phyloP scores from a whole-genome alignment of 92 coral and sea anemone species.

The Diadumene lineata region DNA sequence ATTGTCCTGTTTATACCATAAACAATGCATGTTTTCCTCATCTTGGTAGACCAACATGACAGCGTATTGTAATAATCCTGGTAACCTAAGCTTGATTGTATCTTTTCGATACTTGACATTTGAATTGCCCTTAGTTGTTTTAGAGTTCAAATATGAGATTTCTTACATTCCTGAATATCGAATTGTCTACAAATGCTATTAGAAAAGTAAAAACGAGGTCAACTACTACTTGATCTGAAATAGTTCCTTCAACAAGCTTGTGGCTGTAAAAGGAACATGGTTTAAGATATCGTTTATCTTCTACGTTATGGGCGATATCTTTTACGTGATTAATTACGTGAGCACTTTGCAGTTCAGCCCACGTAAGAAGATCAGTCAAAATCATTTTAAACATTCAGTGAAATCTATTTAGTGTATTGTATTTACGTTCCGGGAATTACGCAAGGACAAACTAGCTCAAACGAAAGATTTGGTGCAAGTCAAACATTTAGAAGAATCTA shows the following conservation, averaged over 20 bases:
- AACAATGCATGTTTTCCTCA: too few relatives aligned
- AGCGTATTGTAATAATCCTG: neutral
- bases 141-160: constrained; percentile 1
- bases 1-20: too few relatives aligned
- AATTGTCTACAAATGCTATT: neutral
- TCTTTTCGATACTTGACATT: neutral
- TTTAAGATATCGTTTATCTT: neutral
- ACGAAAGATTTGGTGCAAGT: too few relatives aligned
- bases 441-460: too few relatives aligned
- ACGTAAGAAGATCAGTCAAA: too few relatives aligned
- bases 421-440: too few relatives aligned
- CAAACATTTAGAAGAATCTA: too few relatives aligned
- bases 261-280: neutral
- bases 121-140: neutral
- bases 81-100: neutral
- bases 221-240: constrained; percentile 8
- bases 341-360: too few relatives aligned
- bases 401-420: too few relatives aligned
- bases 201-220: neutral
- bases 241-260: neutral
- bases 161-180: neutral
- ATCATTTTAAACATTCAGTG: too few relatives aligned
- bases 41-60: neutral
- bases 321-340: neutral
- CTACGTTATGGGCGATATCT: neutral